Percentiles rank a stretch among this genome's conserved stretches.
phyloP scores from a whole-genome alignment of 2,797 vertebrate genomes.

The Siniperca undulata region DNA sequence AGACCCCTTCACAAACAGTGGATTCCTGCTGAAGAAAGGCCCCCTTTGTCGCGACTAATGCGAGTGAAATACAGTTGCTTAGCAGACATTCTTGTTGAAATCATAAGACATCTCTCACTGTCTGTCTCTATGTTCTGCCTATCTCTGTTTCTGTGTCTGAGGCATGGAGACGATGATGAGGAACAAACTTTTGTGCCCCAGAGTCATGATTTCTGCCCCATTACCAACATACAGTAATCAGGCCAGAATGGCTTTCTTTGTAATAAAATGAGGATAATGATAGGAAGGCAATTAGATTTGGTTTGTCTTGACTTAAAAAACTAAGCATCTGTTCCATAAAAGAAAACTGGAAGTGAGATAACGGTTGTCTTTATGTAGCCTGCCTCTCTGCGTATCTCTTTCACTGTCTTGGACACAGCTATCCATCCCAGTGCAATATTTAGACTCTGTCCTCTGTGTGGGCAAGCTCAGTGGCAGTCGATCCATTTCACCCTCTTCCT shows the following conservation, averaged over 20 bases:
- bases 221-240: conserved; percentile 2
- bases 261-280: conserved; percentile 11
- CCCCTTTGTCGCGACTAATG: conserved; percentile 72
- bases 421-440: conserved; percentile 46
- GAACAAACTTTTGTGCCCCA: conserved; percentile 7
- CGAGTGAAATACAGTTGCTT: conserved; percentile 74
- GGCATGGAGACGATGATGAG: conserved; percentile 20
- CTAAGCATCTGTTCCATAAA: conserved; percentile 6
- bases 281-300: conserved; percentile 22
- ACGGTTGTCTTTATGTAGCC: conserved; percentile 38
- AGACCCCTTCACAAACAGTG: conserved; percentile 69
- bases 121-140: conserved; percentile 28
- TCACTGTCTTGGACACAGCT: conserved; percentile 25
- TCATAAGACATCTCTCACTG: conserved; percentile 74
- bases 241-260: conserved; percentile 7
- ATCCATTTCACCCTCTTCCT: conserved; percentile 37
- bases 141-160: conserved; percentile 26
- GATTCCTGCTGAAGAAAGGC: conserved; percentile 71
- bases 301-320: conserved; percentile 7
- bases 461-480: conserved; percentile 43
- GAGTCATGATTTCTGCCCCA: neutral
- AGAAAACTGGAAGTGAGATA: conserved; percentile 33
- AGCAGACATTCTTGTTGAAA: conserved; percentile 76
- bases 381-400: conserved; percentile 21
- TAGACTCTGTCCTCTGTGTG: conserved; percentile 34